These are phyloP conservation scores for Regulus satrapa DNA, from an alignment of 2,113 vertebrate species.

Conservation along the genomic window DNA sequence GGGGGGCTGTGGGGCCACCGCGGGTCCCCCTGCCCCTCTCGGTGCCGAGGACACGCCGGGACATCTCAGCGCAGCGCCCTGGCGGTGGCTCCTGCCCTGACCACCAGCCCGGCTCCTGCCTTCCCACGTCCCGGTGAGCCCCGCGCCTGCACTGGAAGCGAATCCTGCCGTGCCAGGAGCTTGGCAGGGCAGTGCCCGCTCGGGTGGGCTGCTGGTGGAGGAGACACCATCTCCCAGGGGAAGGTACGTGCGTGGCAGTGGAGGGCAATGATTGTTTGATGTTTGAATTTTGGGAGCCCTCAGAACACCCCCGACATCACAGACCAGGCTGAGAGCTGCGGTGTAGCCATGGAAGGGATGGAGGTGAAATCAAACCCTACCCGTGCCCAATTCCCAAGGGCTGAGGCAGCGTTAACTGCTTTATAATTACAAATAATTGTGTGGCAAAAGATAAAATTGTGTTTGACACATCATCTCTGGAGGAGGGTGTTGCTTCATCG, in stretches of 20 bases:
- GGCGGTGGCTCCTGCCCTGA: neutral
- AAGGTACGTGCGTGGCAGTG: accelerated
- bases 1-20: accelerated
- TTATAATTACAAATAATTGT: neutral
- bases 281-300: neutral
- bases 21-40: accelerated
- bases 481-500: neutral
- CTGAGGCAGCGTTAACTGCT: neutral
- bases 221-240: neutral
- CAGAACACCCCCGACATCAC: neutral
- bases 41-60: accelerated
- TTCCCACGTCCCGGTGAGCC: neutral
- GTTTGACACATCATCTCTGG: neutral
- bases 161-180: neutral
- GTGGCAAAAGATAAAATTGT: neutral
- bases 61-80: neutral
- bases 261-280: neutral
- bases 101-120: neutral
- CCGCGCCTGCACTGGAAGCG: accelerated
- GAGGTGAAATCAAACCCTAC: neutral
- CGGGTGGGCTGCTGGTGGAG: neutral
- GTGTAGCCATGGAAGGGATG: neutral
- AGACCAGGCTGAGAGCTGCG: accelerated
- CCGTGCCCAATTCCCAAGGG: neutral
- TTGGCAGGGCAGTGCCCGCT: neutral